Base-by-base conservation (phyloP, 2,888 invertebrate species). In the Ophioninae sp. region DNA sequence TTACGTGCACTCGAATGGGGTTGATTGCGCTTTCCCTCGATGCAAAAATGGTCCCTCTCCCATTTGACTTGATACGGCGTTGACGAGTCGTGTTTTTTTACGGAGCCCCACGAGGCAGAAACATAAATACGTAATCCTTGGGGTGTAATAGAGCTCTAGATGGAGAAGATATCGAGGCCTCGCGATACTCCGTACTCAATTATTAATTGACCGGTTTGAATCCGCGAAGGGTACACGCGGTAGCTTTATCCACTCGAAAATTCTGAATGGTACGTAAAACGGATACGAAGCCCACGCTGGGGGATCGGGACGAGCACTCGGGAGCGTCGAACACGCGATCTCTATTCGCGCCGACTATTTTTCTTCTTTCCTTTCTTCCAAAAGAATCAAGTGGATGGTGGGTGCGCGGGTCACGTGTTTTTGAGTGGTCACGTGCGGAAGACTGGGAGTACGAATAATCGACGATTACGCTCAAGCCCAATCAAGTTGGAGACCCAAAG, bases 141-240 rank as follows among this genome's bases (percentile, higher is more conserved):
- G 67, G 65, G 71, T 65, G 44, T 64, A 64, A 68, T 82, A 73
- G 23, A 69, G 73, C 58, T 22, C 73, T 69, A 84, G 84, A 84
- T 84, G n/a, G 51, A 22, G 39, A 58, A 71, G 80, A 83, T 75
- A 82, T 81, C 79, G 72, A 69, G 73, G 82, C 82, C 51, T 86
- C 82, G 81, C 85, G 84, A 85, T 83, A 83, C 77, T 83, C 67
- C 65, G 64, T 81, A 80, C 88, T 89, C 88, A 89, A 91, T 92
- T 89, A 91, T 90, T 91, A 89, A 89, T 90, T 90, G 88, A 89
- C 89, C 85, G 88, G 82, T 83, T 81, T 73, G 85, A 83, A 88
- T 88, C 85, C 85, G 82, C 81, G 84, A 82, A 85, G 74, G 84
- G 77, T 72, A 59, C 76, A 63, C 9, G 61, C 74, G 67, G 67